Evolutionary conservation across 2,888 invertebrate species (phyloP).

Genomic region (Trachelus stipa): DNA sequence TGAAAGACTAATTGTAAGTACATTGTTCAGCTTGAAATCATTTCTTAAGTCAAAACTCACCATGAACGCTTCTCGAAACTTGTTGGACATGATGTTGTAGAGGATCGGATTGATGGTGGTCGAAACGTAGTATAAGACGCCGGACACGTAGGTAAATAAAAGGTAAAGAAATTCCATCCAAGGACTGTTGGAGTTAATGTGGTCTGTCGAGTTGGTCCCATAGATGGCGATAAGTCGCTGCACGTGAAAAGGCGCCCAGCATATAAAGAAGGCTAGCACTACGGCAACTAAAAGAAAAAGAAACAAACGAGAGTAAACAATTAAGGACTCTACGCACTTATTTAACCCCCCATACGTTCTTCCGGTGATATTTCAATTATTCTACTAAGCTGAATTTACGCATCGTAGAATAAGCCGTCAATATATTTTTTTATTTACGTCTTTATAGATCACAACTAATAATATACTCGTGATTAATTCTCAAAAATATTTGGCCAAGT

Average conservation of each 20-base stretch:
- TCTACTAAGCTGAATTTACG: too few relatives aligned
- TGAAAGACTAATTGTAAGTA: neutral
- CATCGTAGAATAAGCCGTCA: too few relatives aligned
- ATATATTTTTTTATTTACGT: too few relatives aligned
- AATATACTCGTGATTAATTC: too few relatives aligned
- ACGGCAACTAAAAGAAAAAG: conserved; percentile 78
- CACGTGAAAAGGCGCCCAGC: conserved; percentile 94
- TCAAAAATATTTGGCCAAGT: too few relatives aligned
- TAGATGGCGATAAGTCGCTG: conserved; percentile 88
- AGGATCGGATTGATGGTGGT: conserved; percentile 93
- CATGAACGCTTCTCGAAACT: conserved; percentile 93
- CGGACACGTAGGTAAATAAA: conserved; percentile 84
- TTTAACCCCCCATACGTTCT: too few relatives aligned
- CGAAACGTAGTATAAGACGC: conserved; percentile 90
- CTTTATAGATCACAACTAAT: too few relatives aligned
- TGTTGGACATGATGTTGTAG: conserved; percentile 95
- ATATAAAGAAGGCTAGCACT: conserved; percentile 89
- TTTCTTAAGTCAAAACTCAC: conserved; percentile 68
- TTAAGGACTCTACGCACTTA: too few relatives aligned
- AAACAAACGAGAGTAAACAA: neutral
- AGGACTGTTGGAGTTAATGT: conserved; percentile 51
- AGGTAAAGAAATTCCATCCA: conserved; percentile 73
- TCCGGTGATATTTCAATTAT: too few relatives aligned
- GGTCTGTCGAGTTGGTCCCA: conserved; percentile 69
- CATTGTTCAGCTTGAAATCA: neutral